These are phyloP conservation scores for Ctenochaetus hawaiiensis DNA, from an alignment of 2,797 vertebrate genomes.

Conservation along the genomic window DNA sequence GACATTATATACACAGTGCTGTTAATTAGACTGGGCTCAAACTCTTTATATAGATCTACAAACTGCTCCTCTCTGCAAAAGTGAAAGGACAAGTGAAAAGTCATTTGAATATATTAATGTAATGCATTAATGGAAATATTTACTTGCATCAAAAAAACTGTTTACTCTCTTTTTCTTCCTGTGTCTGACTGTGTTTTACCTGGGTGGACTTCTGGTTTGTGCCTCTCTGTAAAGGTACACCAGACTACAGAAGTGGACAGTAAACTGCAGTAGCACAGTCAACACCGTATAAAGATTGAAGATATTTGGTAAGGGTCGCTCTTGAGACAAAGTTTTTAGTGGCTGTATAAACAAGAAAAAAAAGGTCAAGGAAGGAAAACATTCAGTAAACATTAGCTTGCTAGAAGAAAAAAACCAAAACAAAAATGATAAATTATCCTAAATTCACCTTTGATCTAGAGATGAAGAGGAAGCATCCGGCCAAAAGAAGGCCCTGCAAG, in stretches of 20 bases:
- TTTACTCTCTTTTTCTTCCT: not conserved
- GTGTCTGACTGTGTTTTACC: slow-evolving; percentile 76
- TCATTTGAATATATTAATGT: slow-evolving; percentile 13
- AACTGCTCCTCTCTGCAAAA: slow-evolving; percentile 89
- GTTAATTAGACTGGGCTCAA: slow-evolving; percentile 96
- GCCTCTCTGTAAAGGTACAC: slow-evolving; percentile 93
- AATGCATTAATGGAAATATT: slow-evolving; percentile 4
- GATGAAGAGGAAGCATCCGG: slow-evolving; percentile 99
- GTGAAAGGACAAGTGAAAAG: slow-evolving; percentile 16
- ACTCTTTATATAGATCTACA: slow-evolving; percentile 96
- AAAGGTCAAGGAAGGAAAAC: slow-evolving; percentile 3
- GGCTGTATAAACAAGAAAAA: slow-evolving; percentile 83
- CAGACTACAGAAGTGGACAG: slow-evolving; percentile 95
- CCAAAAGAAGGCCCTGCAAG: slow-evolving; percentile 94
- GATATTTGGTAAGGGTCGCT: slow-evolving; percentile 96
- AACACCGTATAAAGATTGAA: slow-evolving; percentile 97
- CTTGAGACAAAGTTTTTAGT: slow-evolving; percentile 93
- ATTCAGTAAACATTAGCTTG: not conserved
- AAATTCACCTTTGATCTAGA: slow-evolving; percentile 93
- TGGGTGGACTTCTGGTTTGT: slow-evolving; percentile 89
- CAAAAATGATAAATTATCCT: slow-evolving; percentile 27
- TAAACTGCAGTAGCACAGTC: slow-evolving; percentile 95
- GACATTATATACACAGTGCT: slow-evolving; percentile 99
- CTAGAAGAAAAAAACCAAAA: not conserved
- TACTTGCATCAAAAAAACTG: not conserved